These are phyloP conservation scores for Tapera naevia DNA, from an alignment of 2,797 vertebrate genomes.

Conservation along the genomic window DNA sequence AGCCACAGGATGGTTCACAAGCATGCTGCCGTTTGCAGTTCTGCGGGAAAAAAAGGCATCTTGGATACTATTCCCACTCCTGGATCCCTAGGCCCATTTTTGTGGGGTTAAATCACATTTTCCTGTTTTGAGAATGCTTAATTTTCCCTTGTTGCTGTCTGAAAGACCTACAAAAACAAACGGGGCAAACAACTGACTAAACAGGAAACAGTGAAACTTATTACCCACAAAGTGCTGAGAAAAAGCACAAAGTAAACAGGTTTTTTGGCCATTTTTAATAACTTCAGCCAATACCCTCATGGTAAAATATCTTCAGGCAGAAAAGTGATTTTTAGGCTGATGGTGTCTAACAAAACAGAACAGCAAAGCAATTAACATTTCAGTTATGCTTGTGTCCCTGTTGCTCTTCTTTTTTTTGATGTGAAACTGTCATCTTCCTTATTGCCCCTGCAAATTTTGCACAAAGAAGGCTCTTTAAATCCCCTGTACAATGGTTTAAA, in stretches of 20 bases:
- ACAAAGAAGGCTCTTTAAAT: slow-evolving; percentile 45
- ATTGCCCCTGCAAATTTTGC: slow-evolving; percentile 40
- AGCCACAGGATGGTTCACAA: neutral
- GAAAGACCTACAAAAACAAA: slow-evolving; percentile 64
- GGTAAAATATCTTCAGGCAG: slow-evolving; percentile 8
- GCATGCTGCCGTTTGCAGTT: neutral
- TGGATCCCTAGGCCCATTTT: slow-evolving; percentile 56
- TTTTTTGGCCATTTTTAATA: neutral
- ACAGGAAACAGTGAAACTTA: slow-evolving; percentile 64
- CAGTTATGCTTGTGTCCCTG: slow-evolving; percentile 20
- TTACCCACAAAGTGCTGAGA: slow-evolving; percentile 53
- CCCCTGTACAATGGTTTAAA: slow-evolving; percentile 60
- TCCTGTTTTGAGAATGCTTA: slow-evolving; percentile 63
- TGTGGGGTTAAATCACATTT: slow-evolving; percentile 70
- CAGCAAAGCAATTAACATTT: slow-evolving; percentile 57
- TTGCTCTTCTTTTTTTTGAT: slow-evolving; percentile 35
- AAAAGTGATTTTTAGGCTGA: slow-evolving; percentile 26
- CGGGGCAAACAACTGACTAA: slow-evolving; percentile 67
- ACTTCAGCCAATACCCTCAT: neutral
- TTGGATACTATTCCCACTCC: neutral
- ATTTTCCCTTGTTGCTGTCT: slow-evolving; percentile 55
- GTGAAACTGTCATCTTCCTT: slow-evolving; percentile 65
- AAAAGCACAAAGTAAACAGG: slow-evolving; percentile 52
- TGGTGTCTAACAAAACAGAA: slow-evolving; percentile 11
- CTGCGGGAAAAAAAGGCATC: neutral